These are phyloP conservation scores for Hippocampus abdominalis DNA, from an alignment of 2,113 vertebrate species.

Conservation along the genomic window DNA sequence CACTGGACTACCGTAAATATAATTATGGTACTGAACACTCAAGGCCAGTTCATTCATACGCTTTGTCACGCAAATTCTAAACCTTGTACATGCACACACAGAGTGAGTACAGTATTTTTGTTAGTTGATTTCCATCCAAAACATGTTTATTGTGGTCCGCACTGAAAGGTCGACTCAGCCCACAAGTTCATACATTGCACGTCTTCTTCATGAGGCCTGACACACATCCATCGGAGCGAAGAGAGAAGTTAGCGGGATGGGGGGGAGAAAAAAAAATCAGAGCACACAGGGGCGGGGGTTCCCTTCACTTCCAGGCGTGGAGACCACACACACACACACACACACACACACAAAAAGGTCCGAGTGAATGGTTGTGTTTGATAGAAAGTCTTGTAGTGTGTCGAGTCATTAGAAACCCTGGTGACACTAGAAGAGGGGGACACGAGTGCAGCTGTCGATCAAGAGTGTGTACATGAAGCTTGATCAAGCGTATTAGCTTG, in stretches of 20 bases:
- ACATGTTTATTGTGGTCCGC: conserved; percentile 70
- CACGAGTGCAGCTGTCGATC: conserved; percentile 51
- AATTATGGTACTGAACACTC: background rate
- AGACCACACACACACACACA: background rate
- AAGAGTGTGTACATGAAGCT: conserved; percentile 75
- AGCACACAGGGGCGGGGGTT: conserved; percentile 39
- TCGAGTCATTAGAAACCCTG: conserved; percentile 10
- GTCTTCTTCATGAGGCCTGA: conserved; percentile 34
- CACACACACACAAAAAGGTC: background rate
- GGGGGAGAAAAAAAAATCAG: conserved; percentile 17
- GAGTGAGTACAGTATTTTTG: conserved; percentile 37
- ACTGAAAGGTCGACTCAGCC: conserved; percentile 61
- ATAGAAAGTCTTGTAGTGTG: conserved; percentile 55
- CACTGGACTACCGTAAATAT: background rate
- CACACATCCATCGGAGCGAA: background rate
- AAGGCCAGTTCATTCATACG: too few species aligned
- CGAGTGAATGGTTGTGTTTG: conserved; percentile 31
- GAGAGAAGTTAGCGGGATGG: conserved; percentile 43
- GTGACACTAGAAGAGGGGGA: background rate
- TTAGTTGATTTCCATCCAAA: conserved; percentile 70
- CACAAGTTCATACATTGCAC: conserved; percentile 67
- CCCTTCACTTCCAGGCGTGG: conserved; percentile 20
- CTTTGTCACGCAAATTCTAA: too few species aligned
- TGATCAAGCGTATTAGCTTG: conserved; percentile 97
- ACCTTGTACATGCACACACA: conserved; percentile 26